Base-by-base conservation (phyloP, 2,113 vertebrate genomes). In the Recurvirostra avosetta region DNA sequence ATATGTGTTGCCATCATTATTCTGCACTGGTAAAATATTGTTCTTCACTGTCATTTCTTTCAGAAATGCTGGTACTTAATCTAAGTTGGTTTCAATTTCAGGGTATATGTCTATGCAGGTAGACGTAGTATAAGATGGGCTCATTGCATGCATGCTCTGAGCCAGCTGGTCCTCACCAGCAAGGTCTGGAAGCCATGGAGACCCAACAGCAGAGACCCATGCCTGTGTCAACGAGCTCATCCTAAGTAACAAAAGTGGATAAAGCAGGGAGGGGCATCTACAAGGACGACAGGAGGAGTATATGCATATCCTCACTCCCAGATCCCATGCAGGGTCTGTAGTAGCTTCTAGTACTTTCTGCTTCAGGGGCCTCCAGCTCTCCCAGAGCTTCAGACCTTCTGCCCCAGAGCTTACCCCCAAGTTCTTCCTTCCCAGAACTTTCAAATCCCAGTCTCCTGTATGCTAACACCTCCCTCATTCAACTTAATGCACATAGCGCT, bases 81-180 rank as follows among this genome's bases (percentile, higher is more conserved):
- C 34, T n/a, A 74, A 58, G 20, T 4, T 25, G 17, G 20, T 13
- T 83, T 68, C 43, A 27, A 0, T 45, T 67, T 30, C 59, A 68
- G 15, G 7, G 6, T 58, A 17, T 36, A 6, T 22, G 30, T 32
- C 55, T 56, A 3, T n/a, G 26, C 29, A 76, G 40, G 49, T 20
- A 32, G 43, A 47, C 16, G 10, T 14, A 73, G 63, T 84, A 76
- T 1, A 0, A 9, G 17, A 68, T 5, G 9, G 29, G 12, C 17
- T 79, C 27, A 16, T 25, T 29, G 29, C 22, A 36, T 10, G 4
- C 38, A 27, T 0, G 0, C 6, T 63, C 62, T 68, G 16, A 86
- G 47, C 6, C 84, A 92, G 21, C 14, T 55, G 40, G 26, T 43
- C 22, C 49, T 27, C 30, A 72, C 17, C 41, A 61, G 32, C 26